Conservation (phyloP, 2,113 vertebrate species). For the Martes martes region DNA sequence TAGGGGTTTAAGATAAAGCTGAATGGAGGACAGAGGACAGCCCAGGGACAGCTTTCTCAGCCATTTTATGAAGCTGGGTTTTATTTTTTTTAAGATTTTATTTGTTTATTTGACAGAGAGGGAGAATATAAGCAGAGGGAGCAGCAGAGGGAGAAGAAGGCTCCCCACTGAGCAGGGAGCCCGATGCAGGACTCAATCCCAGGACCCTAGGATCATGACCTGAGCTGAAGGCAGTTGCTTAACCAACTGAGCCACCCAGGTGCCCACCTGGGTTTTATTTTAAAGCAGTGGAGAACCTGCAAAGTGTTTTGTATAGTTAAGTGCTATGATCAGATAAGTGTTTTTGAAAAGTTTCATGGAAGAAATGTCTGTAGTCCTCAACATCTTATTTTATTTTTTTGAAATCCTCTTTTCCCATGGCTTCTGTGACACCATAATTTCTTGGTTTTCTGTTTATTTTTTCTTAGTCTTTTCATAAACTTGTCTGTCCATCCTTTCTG, state of each 20-base stretch:
- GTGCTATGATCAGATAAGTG: background rate
- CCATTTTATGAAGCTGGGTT: background rate
- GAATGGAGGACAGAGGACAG: background rate
- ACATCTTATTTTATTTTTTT: slow-evolving; percentile 7
- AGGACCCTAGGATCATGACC: too few species aligned
- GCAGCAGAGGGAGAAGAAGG: too few species aligned
- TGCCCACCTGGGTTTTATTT: background rate
- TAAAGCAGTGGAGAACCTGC: background rate
- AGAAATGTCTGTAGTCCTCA: background rate
- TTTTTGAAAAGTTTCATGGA: background rate
- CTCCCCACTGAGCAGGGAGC: too few species aligned
- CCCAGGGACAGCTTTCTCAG: background rate
- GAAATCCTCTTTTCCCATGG: background rate
- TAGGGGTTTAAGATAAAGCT: background rate
- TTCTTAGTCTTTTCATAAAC: background rate
- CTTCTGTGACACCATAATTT: background rate
- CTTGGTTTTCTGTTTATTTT: slow-evolving; percentile 28
- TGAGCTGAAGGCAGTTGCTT: too few species aligned
- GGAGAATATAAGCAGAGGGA: too few species aligned
- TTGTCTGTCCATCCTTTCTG: background rate
- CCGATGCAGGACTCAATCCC: too few species aligned
- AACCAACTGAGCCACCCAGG: too few species aligned
- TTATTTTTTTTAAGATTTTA: background rate
- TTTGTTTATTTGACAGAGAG: too few species aligned
- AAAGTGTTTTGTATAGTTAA: background rate